Base-by-base conservation (phyloP, 2,888 invertebrate species). In the Steromphala cineraria region DNA sequence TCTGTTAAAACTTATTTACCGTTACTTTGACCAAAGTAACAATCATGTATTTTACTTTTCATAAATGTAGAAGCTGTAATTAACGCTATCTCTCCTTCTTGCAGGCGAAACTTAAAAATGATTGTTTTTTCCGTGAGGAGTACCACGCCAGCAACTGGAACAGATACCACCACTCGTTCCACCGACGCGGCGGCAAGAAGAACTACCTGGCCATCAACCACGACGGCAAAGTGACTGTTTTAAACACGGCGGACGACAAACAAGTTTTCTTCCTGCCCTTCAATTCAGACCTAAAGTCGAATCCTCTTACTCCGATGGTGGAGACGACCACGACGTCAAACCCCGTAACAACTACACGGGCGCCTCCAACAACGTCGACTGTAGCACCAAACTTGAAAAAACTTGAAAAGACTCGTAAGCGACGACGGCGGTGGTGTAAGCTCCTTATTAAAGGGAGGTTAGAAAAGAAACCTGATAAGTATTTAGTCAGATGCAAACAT, bases 161-260 rank as follows among this genome's bases (percentile, higher is more conserved):
- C 28, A 84, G 82, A 28, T 87, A 81, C 81, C 56, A 31, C 28
- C 84, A 84, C 19, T 67, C 75, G 31, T 79, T 81, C 74, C 85
- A 81, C 75, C 56, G 82, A 28, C 67, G 81, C 46, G 77, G 46
- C 2, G 79, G 78, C 19, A 80, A 80, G 67, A 80, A 80, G 56
- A 86, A 85, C 86, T 87, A 83, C 76, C 55, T 88, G 53, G 87
- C 84, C 52, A 82, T 86, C 19, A 85, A 85, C 67, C 80, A 71
- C 78, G 83, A 86, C 62, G 87, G 86, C 28, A 79, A 81, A 10
- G 80, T 86, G 67, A 55, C 83, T 24, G 85, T 83, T 79, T 87
- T 87, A 8, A 84, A 62, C 62, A n/a, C 62, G 15, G 28, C 62
- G 13, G 24, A 62, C 62, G 28, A 62, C 62, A 10, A 28, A 28